Evolutionary conservation across 1,140 invertebrate species (phyloP).

Genomic region (Hycleus cichorii): DNA sequence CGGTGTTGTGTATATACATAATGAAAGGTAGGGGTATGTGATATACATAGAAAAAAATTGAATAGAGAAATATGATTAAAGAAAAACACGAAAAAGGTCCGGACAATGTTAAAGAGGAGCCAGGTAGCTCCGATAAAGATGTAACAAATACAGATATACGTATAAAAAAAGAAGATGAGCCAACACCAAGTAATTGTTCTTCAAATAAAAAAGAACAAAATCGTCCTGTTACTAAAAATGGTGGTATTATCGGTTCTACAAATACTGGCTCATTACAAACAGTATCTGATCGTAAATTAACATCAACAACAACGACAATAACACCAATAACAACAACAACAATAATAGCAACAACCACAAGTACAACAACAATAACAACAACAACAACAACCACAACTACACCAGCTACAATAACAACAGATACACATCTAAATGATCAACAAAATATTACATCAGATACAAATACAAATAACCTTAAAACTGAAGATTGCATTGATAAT

Average conservation of each 20-base stretch:
- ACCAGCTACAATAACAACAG: too few species aligned
- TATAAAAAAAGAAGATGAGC: constrained; percentile 40
- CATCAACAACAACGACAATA: too few species aligned
- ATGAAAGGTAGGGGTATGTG: constrained; percentile 35
- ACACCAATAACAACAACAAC: too few species aligned
- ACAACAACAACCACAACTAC: too few species aligned
- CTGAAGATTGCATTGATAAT: constrained; percentile 22
- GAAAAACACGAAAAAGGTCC: constrained; percentile 42
- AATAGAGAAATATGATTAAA: constrained; percentile 39
- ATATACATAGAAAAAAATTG: constrained; percentile 5
- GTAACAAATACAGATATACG: constrained; percentile 32
- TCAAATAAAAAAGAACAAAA: constrained; percentile 33
- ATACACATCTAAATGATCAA: not conserved
- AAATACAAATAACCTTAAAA: constrained; percentile 12
- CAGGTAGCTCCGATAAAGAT: constrained; percentile 39
- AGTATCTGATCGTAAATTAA: too few species aligned
- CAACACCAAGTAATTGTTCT: constrained; percentile 26
- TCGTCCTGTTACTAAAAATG: constrained; percentile 37
- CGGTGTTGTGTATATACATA: constrained; percentile 33
- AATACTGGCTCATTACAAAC: constrained; percentile 38
- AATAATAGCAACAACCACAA: too few species aligned
- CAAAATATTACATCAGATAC: not conserved
- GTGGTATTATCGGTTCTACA: constrained; percentile 39
- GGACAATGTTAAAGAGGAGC: constrained; percentile 39
- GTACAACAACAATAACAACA: too few species aligned